Conservation (phyloP, 1,140 invertebrate genomes). For the Papilio xuthus region DNA sequence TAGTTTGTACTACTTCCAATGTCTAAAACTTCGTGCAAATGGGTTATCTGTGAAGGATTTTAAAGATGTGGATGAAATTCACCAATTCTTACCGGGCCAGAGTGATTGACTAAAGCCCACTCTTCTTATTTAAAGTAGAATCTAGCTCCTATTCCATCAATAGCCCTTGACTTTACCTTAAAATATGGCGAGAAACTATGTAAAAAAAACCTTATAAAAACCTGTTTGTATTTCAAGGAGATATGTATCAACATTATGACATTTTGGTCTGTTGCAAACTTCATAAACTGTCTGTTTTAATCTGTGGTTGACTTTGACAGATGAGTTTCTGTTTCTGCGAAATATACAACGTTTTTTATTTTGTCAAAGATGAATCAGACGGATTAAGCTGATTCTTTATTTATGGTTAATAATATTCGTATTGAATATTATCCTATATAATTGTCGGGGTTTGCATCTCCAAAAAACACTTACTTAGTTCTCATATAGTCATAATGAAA, state of each 20-base stretch:
- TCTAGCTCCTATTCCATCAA: too few relatives aligned
- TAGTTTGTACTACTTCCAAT: too few relatives aligned
- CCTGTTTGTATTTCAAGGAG: not conserved
- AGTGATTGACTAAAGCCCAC: too few relatives aligned
- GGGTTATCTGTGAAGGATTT: too few relatives aligned
- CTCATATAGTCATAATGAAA: not conserved
- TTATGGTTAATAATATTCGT: not conserved
- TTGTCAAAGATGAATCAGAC: not conserved
- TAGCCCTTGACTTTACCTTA: not conserved
- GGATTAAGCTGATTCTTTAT: not conserved
- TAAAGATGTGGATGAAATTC: too few relatives aligned
- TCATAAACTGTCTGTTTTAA: conserved; percentile 20
- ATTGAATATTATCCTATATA: too few relatives aligned
- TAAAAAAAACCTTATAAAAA: not conserved
- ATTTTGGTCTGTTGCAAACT: not conserved
- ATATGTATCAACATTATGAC: conserved; percentile 5
- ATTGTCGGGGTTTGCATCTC: not conserved
- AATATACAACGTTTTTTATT: not conserved
- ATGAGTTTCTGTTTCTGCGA: conserved; percentile 18
- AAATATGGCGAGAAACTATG: not conserved
- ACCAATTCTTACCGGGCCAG: too few relatives aligned
- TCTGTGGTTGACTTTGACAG: conserved; percentile 14
- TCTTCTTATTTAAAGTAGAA: too few relatives aligned
- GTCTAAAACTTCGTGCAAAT: too few relatives aligned
- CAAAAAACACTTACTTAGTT: not conserved